Percentiles rank a stretch among this genome's conserved stretches.
These are phyloP conservation scores for Gephyroberyx darwinii DNA, from an alignment of 2,797 vertebrate genomes.

Conservation along the genomic window DNA sequence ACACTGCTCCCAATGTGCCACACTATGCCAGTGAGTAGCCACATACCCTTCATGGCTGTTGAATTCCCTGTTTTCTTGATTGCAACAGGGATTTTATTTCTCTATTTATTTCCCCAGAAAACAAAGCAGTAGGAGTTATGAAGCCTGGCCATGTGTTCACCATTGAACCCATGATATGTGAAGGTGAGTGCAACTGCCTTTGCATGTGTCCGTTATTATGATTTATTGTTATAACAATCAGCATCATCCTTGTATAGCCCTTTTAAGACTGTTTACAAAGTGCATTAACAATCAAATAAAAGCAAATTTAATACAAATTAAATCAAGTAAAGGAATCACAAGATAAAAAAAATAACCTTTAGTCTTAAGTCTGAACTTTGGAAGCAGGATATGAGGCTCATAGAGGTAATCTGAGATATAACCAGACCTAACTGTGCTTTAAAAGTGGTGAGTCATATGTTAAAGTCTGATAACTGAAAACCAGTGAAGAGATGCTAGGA, in stretches of 20 bases:
- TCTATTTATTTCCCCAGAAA: conserved; percentile 83
- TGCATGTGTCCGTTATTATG: background rate
- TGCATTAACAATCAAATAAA: too few relatives aligned
- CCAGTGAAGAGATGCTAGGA: conserved; percentile 2
- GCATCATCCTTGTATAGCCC: too few relatives aligned
- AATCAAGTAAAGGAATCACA: too few relatives aligned
- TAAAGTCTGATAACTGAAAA: background rate
- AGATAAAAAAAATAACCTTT: background rate
- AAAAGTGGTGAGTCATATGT: conserved; percentile 12
- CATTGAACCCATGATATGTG: conserved; percentile 99
- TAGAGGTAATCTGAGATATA: too few relatives aligned
- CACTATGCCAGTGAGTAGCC: conserved; percentile 95
- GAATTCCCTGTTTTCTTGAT: background rate
- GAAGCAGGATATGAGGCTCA: too few relatives aligned
- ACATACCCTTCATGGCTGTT: rapidly evolving
- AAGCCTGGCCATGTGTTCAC: conserved; percentile 98
- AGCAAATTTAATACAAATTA: too few relatives aligned
- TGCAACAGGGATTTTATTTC: background rate
- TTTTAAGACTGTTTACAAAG: too few relatives aligned
- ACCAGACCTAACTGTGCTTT: background rate
- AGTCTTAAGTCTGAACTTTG: background rate
- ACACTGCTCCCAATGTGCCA: conserved; percentile 96
- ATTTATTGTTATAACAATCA: too few relatives aligned
- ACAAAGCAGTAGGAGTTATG: conserved; percentile 99
- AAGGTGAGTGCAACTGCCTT: conserved; percentile 85